phyloP scores from a whole-genome alignment of 1,140 invertebrate genomes.

The Drosophila ananassae region DNA sequence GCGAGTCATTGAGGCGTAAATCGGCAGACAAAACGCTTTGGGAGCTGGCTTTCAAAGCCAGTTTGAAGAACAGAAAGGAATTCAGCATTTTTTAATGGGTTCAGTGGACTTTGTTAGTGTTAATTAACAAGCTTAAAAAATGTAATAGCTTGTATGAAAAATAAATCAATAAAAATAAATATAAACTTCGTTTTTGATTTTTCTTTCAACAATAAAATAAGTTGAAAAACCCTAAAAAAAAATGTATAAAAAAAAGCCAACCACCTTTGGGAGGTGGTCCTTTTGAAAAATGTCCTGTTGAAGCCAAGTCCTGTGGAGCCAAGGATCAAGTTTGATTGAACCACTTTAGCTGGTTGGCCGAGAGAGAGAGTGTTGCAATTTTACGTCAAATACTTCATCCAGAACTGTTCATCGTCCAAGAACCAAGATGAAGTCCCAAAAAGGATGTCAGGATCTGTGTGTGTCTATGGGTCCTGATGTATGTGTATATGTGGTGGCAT shows the following conservation, averaged over 20 bases:
- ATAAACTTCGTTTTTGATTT: too few relatives aligned
- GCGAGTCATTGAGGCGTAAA: slow-evolving; percentile 50
- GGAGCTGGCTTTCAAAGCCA: slow-evolving; percentile 8
- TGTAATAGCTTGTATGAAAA: too few relatives aligned
- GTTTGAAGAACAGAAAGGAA: slow-evolving; percentile 4
- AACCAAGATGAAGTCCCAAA: neutral
- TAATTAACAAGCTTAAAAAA: neutral
- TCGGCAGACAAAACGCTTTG: slow-evolving; percentile 45
- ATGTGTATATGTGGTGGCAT: slow-evolving; percentile 27
- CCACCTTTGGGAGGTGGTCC: neutral
- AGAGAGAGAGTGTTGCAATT: slow-evolving; percentile 26
- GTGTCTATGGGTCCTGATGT: neutral
- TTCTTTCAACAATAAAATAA: neutral
- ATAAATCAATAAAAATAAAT: too few relatives aligned
- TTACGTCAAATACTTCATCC: slow-evolving; percentile 36
- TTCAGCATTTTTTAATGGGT: slow-evolving; percentile 7
- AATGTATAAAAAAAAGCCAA: too few relatives aligned
- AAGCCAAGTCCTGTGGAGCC: neutral
- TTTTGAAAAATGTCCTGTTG: neutral
- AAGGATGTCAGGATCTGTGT: neutral
- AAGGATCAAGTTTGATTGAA: slow-evolving; percentile 21
- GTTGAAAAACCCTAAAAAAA: too few relatives aligned
- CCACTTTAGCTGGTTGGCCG: neutral
- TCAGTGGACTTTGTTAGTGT: slow-evolving; percentile 14
- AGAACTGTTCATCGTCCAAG: slow-evolving; percentile 2